Evolutionary conservation across 2,797 vertebrate genomes (phyloP), one percentile per base, ranked within the genome.

Genomic region (Smutsia gigantea): DNA sequence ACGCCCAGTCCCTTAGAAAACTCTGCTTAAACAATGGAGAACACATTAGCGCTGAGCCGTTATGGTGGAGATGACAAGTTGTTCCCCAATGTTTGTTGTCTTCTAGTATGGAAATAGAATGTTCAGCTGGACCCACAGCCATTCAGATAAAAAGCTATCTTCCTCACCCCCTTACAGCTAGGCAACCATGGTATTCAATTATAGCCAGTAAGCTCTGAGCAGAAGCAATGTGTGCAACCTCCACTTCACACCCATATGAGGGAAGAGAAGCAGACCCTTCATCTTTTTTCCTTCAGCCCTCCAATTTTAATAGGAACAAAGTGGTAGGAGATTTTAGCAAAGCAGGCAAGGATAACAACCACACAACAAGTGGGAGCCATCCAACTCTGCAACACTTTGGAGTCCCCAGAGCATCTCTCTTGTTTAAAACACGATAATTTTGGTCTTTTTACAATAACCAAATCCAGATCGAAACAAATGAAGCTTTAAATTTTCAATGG

Each of bases 391-490:
- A 4, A 87, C n/a, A 13, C 77, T 91, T 79, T 68, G 31, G 64
- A 84, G 6, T 7, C 31, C 49, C n/a, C 2, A 31, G 10, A 27
- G 49, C 5, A 59, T 55, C 59, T 21, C 57, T 34, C 42, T 63
- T 78, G 27, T 72, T 87, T 51, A 83, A 96, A 64, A 81, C 10
- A 90, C 46, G 57, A 46, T n/a, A 49, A 90, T 90, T 88, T 29
- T 31, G 13, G 5, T 64, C 55, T 69, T 86, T 81, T 75, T 39
- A 86, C 4, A 83, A 18, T 69, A 13, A 31, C 12, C 46, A 82
- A 75, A 69, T 86, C 39, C 51, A 87, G 14, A 93, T 31, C 18
- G 63, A 90, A 64, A 83, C 6, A 4, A 82, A 96, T 51, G 15
- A 15, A 91, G 34, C 55, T 78, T 23, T 82, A 87, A 51, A 42